These are phyloP conservation scores for Entomobrya multifasciata DNA, from an alignment of 2,888 invertebrate genomes.

Conservation along the genomic window DNA sequence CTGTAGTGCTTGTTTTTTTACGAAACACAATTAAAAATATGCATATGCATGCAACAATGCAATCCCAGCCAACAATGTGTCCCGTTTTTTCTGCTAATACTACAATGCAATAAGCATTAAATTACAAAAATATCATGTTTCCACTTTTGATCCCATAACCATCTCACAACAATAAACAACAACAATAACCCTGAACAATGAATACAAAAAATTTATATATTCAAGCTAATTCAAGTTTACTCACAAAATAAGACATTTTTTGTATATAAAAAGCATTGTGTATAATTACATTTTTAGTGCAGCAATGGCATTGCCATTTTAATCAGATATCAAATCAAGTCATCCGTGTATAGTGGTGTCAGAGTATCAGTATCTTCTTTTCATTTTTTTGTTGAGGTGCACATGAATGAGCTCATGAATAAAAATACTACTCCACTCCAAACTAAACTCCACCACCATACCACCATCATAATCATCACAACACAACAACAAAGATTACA, in stretches of 20 bases:
- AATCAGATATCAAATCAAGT: background rate
- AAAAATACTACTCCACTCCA: slow-evolving; percentile 45
- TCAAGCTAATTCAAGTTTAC: no score
- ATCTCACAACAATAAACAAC: slow-evolving; percentile 16
- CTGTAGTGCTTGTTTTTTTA: no score
- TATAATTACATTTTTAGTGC: background rate
- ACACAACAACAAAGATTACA: background rate
- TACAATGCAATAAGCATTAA: slow-evolving; percentile 27
- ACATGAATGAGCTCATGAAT: slow-evolving; percentile 63
- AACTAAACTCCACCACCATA: no score
- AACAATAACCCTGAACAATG: slow-evolving; percentile 24
- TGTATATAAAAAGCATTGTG: background rate
- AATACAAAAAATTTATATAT: slow-evolving; percentile 1
- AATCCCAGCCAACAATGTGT: no score
- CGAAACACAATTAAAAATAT: background rate
- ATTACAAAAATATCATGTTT: slow-evolving; percentile 34
- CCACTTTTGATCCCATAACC: slow-evolving; percentile 24
- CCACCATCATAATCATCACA: background rate
- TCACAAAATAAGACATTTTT: no score
- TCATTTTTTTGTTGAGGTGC: slow-evolving; percentile 40
- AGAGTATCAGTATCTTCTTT: background rate
- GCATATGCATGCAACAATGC: background rate
- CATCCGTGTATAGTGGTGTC: no score
- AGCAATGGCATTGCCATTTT: background rate
- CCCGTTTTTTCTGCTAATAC: no score